Base-by-base conservation (phyloP, 2,113 vertebrate genomes). In the Heliornis fulica region DNA sequence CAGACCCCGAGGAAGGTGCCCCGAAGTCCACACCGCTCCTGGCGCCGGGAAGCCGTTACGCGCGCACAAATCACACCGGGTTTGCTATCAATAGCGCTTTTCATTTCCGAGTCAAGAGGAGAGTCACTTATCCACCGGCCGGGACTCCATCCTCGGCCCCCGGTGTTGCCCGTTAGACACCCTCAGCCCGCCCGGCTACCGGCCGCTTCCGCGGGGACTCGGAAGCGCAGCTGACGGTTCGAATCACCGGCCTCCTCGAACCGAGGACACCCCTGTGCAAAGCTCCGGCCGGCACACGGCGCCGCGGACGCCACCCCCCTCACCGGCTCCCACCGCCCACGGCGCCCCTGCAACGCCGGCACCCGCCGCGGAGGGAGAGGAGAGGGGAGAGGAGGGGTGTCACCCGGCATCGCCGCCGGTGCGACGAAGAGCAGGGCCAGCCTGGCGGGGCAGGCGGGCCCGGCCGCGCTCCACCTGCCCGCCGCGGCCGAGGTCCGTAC, bases 401-500 rank as follows among this genome's bases (percentile, higher is more conserved):
- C 15, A 15, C 28, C 10, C 38, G 29, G 81, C 17, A 64, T 6
- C 60, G 36, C 71, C 51, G 34, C 87, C 77, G 25, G 22, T 66
- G 64, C 50, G 26, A 34, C 60, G 53, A 13, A 61, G 14, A 48
- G 76, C 63, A 26, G 23, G 54, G 60, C 34, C 80, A 57, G 32
- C 21, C 53, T 32, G 36, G 45, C 45, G 19, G 40, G 36, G 69
- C 80, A 32, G 23, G 80, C 11, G 43, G 15, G 21, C 60, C 31
- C 82, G 56, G 69, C 86, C 65, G 45, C 60, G 26, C 80, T 59
- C 64, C 83, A 92, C 72, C 95, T 69, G 93, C 84, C 43, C 57
- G 63, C 68, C 50, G 70, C 36, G 21, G 36, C 72, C 60, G 45
- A 20, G 59, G 6, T 32, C 94, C 29, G 61, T 95, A 99, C 99